A percentile compares a stretch with the other conserved stretches of the same genome.
Conservation (phyloP, 1,140 invertebrate species). For the Stegodyphus mimosarum region DNA sequence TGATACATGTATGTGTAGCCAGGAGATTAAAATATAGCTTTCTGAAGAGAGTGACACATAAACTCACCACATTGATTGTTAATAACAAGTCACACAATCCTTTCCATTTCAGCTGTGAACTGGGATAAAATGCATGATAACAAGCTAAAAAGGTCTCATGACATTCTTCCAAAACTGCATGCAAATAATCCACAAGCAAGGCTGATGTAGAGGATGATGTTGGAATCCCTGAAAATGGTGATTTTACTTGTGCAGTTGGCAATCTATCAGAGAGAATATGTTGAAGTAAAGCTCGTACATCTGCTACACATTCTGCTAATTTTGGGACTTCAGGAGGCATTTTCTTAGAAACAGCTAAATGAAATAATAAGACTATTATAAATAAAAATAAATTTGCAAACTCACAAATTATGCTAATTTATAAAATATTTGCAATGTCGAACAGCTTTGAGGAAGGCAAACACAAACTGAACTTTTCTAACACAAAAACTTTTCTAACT, state of each 20-base stretch:
- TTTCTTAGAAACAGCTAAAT: conserved; percentile 62
- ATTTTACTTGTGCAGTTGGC: conserved; percentile 66
- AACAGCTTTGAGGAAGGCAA: too few relatives aligned
- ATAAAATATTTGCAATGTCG: too few relatives aligned
- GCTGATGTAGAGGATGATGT: conserved; percentile 61
- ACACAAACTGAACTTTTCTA: too few relatives aligned
- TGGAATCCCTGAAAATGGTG: conserved; percentile 61
- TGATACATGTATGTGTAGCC: neutral
- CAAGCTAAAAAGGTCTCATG: conserved; percentile 90
- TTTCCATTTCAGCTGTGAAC: conserved; percentile 90
- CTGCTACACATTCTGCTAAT: conserved; percentile 86
- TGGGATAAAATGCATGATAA: conserved; percentile 96
- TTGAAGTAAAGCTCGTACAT: conserved; percentile 83
- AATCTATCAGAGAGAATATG: conserved; percentile 84
- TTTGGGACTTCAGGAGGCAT: conserved; percentile 66
- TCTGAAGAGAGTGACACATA: neutral
- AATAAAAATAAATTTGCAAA: conserved; percentile 17
- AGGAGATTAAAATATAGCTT: neutral
- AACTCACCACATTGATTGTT: conserved; percentile 80
- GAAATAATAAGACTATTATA: conserved; percentile 26
- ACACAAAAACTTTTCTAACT: too few relatives aligned
- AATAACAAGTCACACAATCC: conserved; percentile 85
- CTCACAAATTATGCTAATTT: too few relatives aligned
- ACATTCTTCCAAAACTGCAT: conserved; percentile 84
- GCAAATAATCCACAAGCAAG: conserved; percentile 62